Evolutionary conservation across 2,888 invertebrate genomes (phyloP).

Genomic region (Oscheius onirici): DNA sequence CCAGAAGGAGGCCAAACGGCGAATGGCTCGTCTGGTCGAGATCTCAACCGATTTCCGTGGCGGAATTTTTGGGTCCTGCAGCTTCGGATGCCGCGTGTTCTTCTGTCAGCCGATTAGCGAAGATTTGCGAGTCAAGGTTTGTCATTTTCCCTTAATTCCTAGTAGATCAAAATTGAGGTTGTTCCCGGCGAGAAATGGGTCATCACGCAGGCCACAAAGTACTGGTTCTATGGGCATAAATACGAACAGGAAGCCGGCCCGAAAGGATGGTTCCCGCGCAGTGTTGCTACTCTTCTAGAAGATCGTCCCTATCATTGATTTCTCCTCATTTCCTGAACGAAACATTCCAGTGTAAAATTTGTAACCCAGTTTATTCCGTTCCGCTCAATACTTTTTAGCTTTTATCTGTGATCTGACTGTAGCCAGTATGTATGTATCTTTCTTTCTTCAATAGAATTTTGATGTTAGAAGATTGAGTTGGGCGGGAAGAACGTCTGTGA

Average conservation of each 20-base stretch:
- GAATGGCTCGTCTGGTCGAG: conserved; percentile 38
- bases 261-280: conserved; percentile 56
- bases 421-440: too few species aligned
- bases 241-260: conserved; percentile 29
- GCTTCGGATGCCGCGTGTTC: conserved; percentile 3
- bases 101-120: conserved; percentile 37
- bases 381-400: too few species aligned
- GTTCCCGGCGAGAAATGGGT: conserved; percentile 51
- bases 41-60: conserved; percentile 28
- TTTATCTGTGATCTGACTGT: too few species aligned
- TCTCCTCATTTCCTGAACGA: background rate
- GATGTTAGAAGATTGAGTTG: too few species aligned
- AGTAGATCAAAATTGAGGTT: conserved; percentile 56
- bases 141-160: conserved; percentile 34
- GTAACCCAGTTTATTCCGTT: too few species aligned
- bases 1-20: conserved; percentile 58
- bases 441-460: too few species aligned
- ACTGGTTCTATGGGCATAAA: conserved; percentile 61
- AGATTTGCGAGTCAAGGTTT: background rate
- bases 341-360: too few species aligned
- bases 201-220: conserved; percentile 55
- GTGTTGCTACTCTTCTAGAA: conserved; percentile 4
- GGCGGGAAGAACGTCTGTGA: too few species aligned
- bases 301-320: conserved; percentile 10
- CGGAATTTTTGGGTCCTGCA: background rate